These are phyloP conservation scores for Lucilia sericata DNA, from an alignment of 1,140 invertebrate genomes.

Conservation along the genomic window DNA sequence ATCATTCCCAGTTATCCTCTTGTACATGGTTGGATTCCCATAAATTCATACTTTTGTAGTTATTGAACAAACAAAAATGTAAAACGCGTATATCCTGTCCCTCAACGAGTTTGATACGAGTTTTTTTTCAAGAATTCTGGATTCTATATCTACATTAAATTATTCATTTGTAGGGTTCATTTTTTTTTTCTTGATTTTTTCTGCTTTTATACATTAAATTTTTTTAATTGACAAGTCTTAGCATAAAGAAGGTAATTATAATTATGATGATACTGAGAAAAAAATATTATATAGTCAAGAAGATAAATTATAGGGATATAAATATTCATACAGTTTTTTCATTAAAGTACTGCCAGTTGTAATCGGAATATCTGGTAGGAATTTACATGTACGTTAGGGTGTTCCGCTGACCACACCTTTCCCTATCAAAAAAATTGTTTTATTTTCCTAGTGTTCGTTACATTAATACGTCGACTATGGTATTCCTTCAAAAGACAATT, in stretches of 20 bases:
- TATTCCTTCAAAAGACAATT: too few relatives aligned
- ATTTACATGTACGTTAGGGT: too few relatives aligned
- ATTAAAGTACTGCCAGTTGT: too few relatives aligned
- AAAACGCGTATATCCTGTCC: conserved; percentile 38
- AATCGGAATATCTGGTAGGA: too few relatives aligned
- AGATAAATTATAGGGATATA: background rate
- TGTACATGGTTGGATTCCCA: background rate
- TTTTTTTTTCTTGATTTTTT: background rate
- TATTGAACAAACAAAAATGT: conserved; percentile 1
- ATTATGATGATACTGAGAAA: background rate
- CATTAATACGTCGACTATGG: too few relatives aligned
- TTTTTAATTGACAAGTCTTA: conserved; percentile 6
- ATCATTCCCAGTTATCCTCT: background rate
- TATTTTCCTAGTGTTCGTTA: too few relatives aligned
- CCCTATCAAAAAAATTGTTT: too few relatives aligned
- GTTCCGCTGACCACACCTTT: too few relatives aligned
- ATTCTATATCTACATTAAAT: conserved; percentile 22
- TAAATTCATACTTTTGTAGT: conserved; percentile 4
- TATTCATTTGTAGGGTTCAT: background rate
- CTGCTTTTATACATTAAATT: background rate
- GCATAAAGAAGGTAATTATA: background rate
- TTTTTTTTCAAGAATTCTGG: background rate
- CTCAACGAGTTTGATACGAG: background rate
- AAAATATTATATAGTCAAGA: background rate
- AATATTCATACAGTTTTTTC: too few relatives aligned